Base-by-base conservation (phyloP, 2,888 invertebrate species). In the Craniophora ligustri region DNA sequence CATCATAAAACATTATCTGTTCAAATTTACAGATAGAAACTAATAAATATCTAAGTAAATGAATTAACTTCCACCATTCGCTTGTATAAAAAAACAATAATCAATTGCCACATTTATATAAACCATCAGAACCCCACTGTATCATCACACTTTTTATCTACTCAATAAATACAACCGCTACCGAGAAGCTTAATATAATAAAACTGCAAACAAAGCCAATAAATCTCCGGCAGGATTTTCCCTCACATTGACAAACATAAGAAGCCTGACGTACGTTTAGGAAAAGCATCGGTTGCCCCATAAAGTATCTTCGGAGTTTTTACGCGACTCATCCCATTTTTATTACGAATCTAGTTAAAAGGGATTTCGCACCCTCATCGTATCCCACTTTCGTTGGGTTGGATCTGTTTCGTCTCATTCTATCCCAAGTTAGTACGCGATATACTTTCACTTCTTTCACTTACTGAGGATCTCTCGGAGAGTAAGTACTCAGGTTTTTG, bases 91-190 rank as follows among this genome's bases (percentile, higher is more conserved):
- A 30, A n/a, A 1, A 14, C 8, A 2, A 7, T 6, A 30, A 7
- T 1, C 2, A 31, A 3, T 3, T 8, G 1, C 31, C 14, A 10
- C n/a, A n/a, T n/a, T n/a, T n/a, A 28, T 28, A n/a, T 28, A 28
- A 16, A 16, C 26, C 15, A 40, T 40, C 26, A 40, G n/a, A 40
- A 40, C 16, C n/a, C 26, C n/a, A 16, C 16, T 28, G 28, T 11
- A 40, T 28, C 23, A 23, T 6, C 15, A 15, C n/a, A 16, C n/a
- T 7, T 3, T 28, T 16, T 13, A 1, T 8, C 8, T 7, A n/a
- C n/a, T 18, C 4, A 18, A 13, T 8, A 26, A 4, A 28, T 40
- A 13, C 16, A 41, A 30, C 13, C n/a, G 40, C 18, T n/a, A 26
- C 26, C 26, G 10, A 23, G 10, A 23, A 10, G 10, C 23, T 26